Base-by-base conservation (phyloP, 2,888 invertebrate species). In the Poecilobothrus nobilitatus region DNA sequence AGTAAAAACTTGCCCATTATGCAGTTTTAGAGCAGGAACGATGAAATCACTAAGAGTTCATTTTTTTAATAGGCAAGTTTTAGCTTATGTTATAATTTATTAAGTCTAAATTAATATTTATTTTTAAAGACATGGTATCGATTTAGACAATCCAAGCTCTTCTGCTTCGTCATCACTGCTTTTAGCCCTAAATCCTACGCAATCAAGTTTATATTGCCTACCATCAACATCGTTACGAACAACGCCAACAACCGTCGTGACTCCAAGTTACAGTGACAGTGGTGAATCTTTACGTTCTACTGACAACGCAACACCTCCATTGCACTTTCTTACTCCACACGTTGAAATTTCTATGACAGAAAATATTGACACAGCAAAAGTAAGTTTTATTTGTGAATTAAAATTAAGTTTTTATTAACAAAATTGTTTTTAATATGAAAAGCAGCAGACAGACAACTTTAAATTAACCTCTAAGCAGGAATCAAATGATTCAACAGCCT, bases 291-390 rank as follows among this genome's bases (percentile, higher is more conserved):
- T 90, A 68, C 84, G 92, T 69, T 91, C 91, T 0, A 88, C 89
- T n/a, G 92, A 93, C 78, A 93, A 93, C 76, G 91, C 91, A 10
- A 93, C 93, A 65, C 93, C 93, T 15, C 93, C 93, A 0, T 93
- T 93, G 92, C 93, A 94, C 81, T 94, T 94, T 78, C 84, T 94
- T 63, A 93, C 94, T 61, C 94, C 94, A 8, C 94, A 94, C 75
- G 93, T 94, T 53, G 94, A 94, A 84, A 94, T 94, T 79, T 93
- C 92, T 63, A 91, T 93, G 88, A 90, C 91, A 21, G 92, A 92
- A 77, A 89, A 90, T 71, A 91, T 91, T 74, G 89, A 89, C 76
- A 86, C 78, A 70, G 80, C 78, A 72, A 81, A 81, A 78, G 81
- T 81, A 80, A 78, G 76, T 75, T 70, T 73, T 72, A 69, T 72